Evolutionary conservation across 1,140 invertebrate genomes (phyloP), one percentile per base, ranked within the genome.

Genomic region (Triops longicaudatus): DNA sequence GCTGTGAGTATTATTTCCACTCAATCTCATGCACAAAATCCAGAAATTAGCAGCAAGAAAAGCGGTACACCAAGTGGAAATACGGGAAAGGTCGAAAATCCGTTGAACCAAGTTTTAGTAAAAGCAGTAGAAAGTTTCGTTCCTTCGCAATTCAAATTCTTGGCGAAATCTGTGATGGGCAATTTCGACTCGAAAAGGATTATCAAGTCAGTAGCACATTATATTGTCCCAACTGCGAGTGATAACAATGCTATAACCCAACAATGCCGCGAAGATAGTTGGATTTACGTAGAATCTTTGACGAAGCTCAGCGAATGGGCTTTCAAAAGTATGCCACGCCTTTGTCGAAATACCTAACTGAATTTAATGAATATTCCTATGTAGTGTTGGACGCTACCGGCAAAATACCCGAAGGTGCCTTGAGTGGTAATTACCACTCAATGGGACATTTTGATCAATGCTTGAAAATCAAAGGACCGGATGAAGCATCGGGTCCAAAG

Each of bases 381-480:
- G 37, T 44, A 75, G 74, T 75, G 74, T 42, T 28, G 9, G 74
- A 75, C 28, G 74, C 74, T 44, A 42, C 28, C 4, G 27, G 37
- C 37, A 44, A 43, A 27, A 26, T 43, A 5, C 6, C 41, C 12
- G 14, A 72, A 5, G 76, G 76, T 27, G 6, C 73, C 2, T 43
- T 73, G 2, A 72, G 76, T 5, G 72, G 71, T 1, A 73, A 73
- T 74, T 63, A 71, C 6, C 76, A 73, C 26, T 17, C 72, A 2
- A 72, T 26, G 72, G 76, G 76, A 22, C 41, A 73, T 71, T 77
- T 77, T 37, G 76, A 77, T 72, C 27, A 77, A 44, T 77, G 76
- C n/a, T 14, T 77, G 17, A 9, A 72, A 5, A 37, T 73, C 44
- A 72, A 73, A 7, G 50, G 37, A 7, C 43, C 43, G 14, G n/a